Conservation (phyloP, 2,113 vertebrate genomes). For the Ciconia boyciana region DNA sequence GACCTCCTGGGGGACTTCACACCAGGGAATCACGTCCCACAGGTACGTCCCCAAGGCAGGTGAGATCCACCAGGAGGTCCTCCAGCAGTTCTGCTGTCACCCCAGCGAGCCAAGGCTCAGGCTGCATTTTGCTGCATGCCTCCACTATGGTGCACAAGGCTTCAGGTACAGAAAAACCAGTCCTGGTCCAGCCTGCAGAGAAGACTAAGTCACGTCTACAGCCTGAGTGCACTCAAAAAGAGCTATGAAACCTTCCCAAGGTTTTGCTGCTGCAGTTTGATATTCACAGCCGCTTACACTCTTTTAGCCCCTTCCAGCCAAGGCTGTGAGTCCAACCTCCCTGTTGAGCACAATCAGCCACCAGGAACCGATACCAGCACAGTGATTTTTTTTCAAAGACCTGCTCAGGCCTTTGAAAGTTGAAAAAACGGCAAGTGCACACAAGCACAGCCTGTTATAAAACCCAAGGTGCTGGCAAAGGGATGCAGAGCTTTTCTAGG, state of each 20-base stretch:
- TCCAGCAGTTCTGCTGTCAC: not conserved
- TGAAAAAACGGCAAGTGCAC: not conserved
- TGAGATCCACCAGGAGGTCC: not conserved
- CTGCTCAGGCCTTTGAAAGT: fast-evolving
- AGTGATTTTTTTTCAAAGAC: not conserved
- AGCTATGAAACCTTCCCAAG: not conserved
- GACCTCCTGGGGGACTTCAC: not conserved
- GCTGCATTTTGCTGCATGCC: not conserved
- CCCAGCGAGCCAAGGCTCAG: not conserved
- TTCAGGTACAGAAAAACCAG: fast-evolving
- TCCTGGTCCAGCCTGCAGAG: too few species aligned
- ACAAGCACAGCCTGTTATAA: fast-evolving
- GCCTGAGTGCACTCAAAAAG: not conserved
- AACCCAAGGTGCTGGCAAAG: not conserved
- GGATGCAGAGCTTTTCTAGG: not conserved
- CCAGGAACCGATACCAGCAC: fast-evolving
- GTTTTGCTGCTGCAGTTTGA: not conserved
- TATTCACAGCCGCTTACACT: not conserved
- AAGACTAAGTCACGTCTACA: fast-evolving
- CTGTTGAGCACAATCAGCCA: not conserved
- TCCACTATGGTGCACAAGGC: fast-evolving
- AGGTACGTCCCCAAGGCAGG: not conserved
- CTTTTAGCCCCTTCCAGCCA: not conserved
- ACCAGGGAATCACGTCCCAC: fast-evolving
- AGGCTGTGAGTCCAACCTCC: not conserved